These are phyloP conservation scores for Hirtodrosophila histrioides DNA, from an alignment of 2,888 invertebrate genomes.

Conservation along the genomic window DNA sequence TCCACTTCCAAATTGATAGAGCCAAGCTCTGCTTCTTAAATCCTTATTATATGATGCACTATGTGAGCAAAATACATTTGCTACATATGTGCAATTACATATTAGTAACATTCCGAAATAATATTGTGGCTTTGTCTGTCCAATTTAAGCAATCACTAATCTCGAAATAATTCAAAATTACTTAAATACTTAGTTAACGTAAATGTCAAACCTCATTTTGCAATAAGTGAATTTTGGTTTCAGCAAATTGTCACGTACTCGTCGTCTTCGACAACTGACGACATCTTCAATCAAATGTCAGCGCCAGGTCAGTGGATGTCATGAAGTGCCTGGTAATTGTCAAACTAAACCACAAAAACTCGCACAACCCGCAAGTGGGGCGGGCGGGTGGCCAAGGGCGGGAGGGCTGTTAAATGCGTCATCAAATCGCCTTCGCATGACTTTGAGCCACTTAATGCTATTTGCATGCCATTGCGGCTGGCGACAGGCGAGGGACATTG, in stretches of 20 bases:
- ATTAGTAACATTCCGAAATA: constrained; percentile 16
- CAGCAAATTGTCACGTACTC: constrained; percentile 65
- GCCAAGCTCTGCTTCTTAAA: too few species aligned
- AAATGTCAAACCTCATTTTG: constrained; percentile 34
- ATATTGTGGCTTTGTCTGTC: constrained; percentile 22
- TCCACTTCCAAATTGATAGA: too few species aligned
- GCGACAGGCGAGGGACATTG: constrained; percentile 53
- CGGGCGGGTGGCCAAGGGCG: not conserved
- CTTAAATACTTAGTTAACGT: constrained; percentile 64
- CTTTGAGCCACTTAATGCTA: constrained; percentile 79
- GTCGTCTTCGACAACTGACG: constrained; percentile 46
- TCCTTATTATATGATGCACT: too few species aligned
- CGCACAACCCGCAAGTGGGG: constrained; percentile 5
- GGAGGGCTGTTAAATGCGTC: constrained; percentile 49
- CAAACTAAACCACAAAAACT: constrained; percentile 67
- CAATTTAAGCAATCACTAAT: not conserved
- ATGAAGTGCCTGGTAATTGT: constrained; percentile 58
- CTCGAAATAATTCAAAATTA: constrained; percentile 50
- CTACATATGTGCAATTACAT: too few species aligned
- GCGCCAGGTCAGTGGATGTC: constrained; percentile 37
- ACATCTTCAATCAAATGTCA: constrained; percentile 57
- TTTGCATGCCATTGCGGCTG: constrained; percentile 74
- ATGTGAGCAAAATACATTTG: too few species aligned
- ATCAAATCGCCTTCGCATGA: constrained; percentile 78
- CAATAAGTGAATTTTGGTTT: constrained; percentile 41